A percentile compares a stretch with the other conserved stretches of the same genome.
Evolutionary conservation across 1,140 invertebrate species (phyloP).

Genomic region (Atta texana): DNA sequence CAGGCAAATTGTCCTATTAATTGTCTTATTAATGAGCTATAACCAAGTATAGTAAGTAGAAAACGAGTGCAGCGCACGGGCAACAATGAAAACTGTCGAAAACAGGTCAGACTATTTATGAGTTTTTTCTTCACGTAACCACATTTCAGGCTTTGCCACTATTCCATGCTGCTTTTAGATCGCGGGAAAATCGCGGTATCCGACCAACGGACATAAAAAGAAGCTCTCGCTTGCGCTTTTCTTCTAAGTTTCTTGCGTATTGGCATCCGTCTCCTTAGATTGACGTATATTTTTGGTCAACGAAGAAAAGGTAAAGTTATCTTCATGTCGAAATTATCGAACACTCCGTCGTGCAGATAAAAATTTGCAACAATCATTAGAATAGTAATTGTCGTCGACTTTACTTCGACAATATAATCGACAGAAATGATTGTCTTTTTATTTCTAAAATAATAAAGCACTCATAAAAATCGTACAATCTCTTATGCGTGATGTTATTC

Average conservation of each 20-base stretch:
- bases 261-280: conserved; percentile 34
- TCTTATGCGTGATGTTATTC: neutral
- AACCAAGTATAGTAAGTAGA: conserved; percentile 40
- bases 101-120: conserved; percentile 74
- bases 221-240: conserved; percentile 53
- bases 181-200: conserved; percentile 62
- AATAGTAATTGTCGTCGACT: neutral
- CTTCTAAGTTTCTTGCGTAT: conserved; percentile 35
- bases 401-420: neutral
- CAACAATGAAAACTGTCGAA: conserved; percentile 73
- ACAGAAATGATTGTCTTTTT: neutral
- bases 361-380: neutral
- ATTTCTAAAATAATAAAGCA: conserved; percentile 7
- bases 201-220: conserved; percentile 28
- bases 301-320: conserved; percentile 2
- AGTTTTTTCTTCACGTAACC: conserved; percentile 19
- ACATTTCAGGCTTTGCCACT: conserved; percentile 39
- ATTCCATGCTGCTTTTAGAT: conserved; percentile 54
- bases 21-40: conserved; percentile 67
- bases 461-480: neutral
- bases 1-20: conserved; percentile 41
- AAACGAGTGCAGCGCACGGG: conserved; percentile 54
- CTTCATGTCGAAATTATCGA: conserved; percentile 1
- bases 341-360: neutral
- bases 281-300: conserved; percentile 24